These are phyloP conservation scores for Sturnus vulgaris DNA, from an alignment of 2,113 vertebrate genomes.

Conservation along the genomic window DNA sequence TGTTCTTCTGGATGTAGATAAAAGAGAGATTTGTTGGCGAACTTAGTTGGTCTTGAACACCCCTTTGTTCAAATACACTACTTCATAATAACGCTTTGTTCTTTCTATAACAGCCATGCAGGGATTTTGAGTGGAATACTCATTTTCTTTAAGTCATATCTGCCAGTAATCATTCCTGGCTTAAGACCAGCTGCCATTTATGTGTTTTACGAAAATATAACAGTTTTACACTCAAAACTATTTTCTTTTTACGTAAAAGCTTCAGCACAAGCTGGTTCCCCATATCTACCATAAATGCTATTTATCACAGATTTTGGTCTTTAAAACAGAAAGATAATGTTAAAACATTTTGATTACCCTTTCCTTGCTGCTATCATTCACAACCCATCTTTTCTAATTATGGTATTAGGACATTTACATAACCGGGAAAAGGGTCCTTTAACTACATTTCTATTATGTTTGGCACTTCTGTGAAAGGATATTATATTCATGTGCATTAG, in stretches of 20 bases:
- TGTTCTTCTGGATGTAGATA: slow-evolving; percentile 64
- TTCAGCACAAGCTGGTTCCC: slow-evolving; percentile 59
- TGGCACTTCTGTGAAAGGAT: slow-evolving; percentile 83
- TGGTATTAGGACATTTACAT: slow-evolving; percentile 78
- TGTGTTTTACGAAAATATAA: slow-evolving; percentile 78
- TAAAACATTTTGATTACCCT: slow-evolving; percentile 77
- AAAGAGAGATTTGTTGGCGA: slow-evolving; percentile 65
- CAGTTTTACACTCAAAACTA: slow-evolving; percentile 63
- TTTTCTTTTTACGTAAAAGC: slow-evolving; percentile 67
- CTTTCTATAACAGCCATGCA: slow-evolving; percentile 67
- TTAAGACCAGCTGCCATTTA: slow-evolving; percentile 74
- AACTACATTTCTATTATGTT: slow-evolving; percentile 81
- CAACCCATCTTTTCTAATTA: slow-evolving; percentile 80
- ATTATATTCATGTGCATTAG: slow-evolving; percentile 84
- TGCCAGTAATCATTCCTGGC: slow-evolving; percentile 78
- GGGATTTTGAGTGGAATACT: slow-evolving; percentile 70
- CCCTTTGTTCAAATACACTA: slow-evolving; percentile 67
- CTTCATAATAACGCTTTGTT: slow-evolving; percentile 77
- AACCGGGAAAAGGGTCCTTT: slow-evolving; percentile 74
- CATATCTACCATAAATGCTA: slow-evolving; percentile 61
- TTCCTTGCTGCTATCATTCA: slow-evolving; percentile 71
- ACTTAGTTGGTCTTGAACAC: slow-evolving; percentile 67
- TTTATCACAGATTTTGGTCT: slow-evolving; percentile 69
- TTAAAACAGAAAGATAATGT: slow-evolving; percentile 72
- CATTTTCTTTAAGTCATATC: slow-evolving; percentile 77